Evolutionary conservation across 2,113 vertebrate species (phyloP), one percentile per base, ranked within the genome.

Genomic region (Erpornis zantholeuca): DNA sequence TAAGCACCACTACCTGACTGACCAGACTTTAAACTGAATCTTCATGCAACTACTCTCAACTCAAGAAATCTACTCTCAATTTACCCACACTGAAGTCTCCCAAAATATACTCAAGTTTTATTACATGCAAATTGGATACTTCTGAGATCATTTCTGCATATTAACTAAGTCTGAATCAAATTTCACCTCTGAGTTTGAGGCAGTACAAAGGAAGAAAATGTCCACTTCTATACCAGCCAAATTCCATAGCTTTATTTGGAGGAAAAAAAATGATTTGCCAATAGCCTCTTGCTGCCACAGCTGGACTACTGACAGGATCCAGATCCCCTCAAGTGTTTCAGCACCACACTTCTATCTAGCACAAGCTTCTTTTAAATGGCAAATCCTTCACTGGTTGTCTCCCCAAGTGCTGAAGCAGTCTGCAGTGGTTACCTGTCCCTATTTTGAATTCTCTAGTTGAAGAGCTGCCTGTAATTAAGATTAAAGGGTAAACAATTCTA

Each of bases 391-490:
- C 54, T 77, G 86, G 85, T 38, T 29, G 52, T 70, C 63, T 85
- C 47, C 68, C 79, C 71, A 83, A 78, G 60, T 35, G 76, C 75
- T 63, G 60, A 86, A 73, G 85, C 14, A 88, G 87, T 35, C 95
- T 92, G 77, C 75, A 94, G 53, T 69, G 79, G 77, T 38, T 89
- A 94, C 90, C 69, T 93, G 72, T 72, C 88, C 79, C 90, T 93
- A 60, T 66, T 93, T 81, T 83, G 64, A 92, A 96, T 90, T 93
- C 82, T 93, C 76, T 83, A 83, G 78, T 36, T 92, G 81, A 95
- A 91, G 75, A 96, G 68, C 56, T 95, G 87, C 47, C 82, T 96
- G 76, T 86, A 97, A 93, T 96, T 94, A 96, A 94, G 88, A 94
- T 91, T 68, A 94, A 96, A 90, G 87, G 87, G 78, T 94, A 95